Base-by-base conservation (phyloP, 2,113 vertebrate genomes). In the Chlorodrepanis virens region DNA sequence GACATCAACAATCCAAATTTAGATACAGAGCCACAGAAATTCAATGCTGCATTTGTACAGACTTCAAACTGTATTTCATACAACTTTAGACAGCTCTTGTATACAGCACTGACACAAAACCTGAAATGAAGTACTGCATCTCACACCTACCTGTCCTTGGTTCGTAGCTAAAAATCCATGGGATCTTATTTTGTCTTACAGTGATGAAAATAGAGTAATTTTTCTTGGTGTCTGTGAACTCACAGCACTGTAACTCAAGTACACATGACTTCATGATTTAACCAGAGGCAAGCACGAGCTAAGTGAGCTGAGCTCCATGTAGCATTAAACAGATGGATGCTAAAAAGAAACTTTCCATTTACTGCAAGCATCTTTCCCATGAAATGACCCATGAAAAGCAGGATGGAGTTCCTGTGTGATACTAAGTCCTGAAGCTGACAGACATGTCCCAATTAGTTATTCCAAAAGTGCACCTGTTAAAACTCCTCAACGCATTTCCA, bases 321-420 rank as follows among this genome's bases (percentile, higher is more conserved):
- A 82, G 54, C 44, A 59, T 37, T 42, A 78, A 85, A 74, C 61
- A 94, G 89, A 94, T 39, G 70, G 80, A 92, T 74, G 44, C 76
- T 89, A 79, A 84, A 87, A 87, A 71, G 89, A 85, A 95, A 77
- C 68, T 70, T 86, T 60, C 76, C 72, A 35, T 31, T 65, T 27
- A 67, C 45, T 72, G 64, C 79, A 86, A 90, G 35, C 21, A 63
- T 20, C 47, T 71, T 39, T 85, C 74, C 74, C 78, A 83, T 50
- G 60, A 81, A 92, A 81, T 74, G 92, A 94, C 87, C 92, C 89
- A 75, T 72, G 71, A 37, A 91, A 85, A 84, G 50, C 64, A 79
- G 50, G 50, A 87, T 2, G 33, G 54, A 65, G 40, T 28, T 78
- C 47, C 2, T 44, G 35, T 40, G 45, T 0, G 0, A 54, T 53